phyloP scores from a whole-genome alignment of 2,113 vertebrate species.

The Donacobius atricapilla region DNA sequence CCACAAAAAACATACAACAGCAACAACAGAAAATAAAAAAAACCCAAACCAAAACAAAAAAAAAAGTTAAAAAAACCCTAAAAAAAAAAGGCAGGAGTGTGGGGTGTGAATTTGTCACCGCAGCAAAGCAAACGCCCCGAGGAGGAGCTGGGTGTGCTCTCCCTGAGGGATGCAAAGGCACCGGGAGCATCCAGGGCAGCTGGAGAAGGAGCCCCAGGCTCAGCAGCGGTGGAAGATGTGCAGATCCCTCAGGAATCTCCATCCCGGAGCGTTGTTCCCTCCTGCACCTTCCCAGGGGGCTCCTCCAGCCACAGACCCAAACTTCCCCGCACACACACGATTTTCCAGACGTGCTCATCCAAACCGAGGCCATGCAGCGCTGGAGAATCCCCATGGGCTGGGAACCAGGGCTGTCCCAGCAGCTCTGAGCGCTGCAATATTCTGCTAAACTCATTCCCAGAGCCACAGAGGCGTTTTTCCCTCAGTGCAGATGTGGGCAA shows the following conservation, averaged over 20 bases:
- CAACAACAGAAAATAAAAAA: too few species aligned
- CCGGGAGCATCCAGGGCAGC: not conserved
- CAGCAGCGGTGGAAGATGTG: not conserved
- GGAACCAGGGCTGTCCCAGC: not conserved
- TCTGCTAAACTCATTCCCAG: not conserved
- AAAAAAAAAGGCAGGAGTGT: too few species aligned
- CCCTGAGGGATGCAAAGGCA: not conserved
- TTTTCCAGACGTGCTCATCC: not conserved
- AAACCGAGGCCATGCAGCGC: not conserved
- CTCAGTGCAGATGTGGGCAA: not conserved
- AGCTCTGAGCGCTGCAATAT: not conserved
- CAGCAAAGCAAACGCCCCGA: not conserved
- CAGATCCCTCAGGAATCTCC: not conserved
- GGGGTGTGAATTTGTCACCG: not conserved
- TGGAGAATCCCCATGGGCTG: not conserved
- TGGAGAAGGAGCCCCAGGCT: not conserved
- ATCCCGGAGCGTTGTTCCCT: fast-evolving
- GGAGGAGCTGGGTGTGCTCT: fast-evolving
- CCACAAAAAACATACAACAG: too few species aligned
- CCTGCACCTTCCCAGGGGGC: not conserved
- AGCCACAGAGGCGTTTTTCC: not conserved
- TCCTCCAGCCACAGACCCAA: not conserved
- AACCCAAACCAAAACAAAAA: too few species aligned
- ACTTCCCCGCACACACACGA: fast-evolving
- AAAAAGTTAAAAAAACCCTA: too few species aligned